phyloP scores from a whole-genome alignment of 1,140 invertebrate species.

The Hylaeus anthracinus region DNA sequence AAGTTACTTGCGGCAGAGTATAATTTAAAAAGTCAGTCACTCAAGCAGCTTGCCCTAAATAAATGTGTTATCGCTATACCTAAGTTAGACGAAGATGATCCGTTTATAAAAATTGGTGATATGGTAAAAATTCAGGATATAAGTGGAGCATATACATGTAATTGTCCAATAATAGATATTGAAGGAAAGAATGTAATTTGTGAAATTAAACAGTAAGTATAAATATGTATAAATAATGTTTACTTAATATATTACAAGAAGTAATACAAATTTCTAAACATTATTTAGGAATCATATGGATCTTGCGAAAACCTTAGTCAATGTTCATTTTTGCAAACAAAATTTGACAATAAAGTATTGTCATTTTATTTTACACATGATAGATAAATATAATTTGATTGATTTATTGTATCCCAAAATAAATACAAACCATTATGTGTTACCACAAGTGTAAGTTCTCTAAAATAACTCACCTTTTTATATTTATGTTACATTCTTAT shows the following conservation, averaged over 20 bases:
- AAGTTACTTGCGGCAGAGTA: conserved; percentile 84
- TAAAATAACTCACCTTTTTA: not conserved
- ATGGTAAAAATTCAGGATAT: conserved; percentile 79
- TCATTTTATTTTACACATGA: conserved; percentile 63
- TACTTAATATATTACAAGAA: not conserved
- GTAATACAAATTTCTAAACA: conserved; percentile 28
- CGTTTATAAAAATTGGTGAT: conserved; percentile 89
- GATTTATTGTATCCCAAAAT: conserved; percentile 59
- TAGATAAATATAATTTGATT: conserved; percentile 46
- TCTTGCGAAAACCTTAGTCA: conserved; percentile 11
- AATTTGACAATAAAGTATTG: conserved; percentile 55
- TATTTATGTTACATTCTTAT: conserved; percentile 10
- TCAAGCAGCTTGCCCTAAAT: conserved; percentile 80
- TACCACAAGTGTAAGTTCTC: conserved; percentile 28
- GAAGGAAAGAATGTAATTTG: not conserved
- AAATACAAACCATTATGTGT: not conserved
- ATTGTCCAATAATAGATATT: conserved; percentile 45
- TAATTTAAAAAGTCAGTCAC: conserved; percentile 75
- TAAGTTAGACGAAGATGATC: conserved; percentile 88
- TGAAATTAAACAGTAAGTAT: not conserved
- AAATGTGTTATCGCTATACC: conserved; percentile 86
- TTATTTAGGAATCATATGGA: conserved; percentile 34
- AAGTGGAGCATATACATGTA: not conserved
- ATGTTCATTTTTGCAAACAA: conserved; percentile 54
- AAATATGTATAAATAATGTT: not conserved